Conservation (phyloP, 1,140 invertebrate genomes). For the Melitaea cinxia region DNA sequence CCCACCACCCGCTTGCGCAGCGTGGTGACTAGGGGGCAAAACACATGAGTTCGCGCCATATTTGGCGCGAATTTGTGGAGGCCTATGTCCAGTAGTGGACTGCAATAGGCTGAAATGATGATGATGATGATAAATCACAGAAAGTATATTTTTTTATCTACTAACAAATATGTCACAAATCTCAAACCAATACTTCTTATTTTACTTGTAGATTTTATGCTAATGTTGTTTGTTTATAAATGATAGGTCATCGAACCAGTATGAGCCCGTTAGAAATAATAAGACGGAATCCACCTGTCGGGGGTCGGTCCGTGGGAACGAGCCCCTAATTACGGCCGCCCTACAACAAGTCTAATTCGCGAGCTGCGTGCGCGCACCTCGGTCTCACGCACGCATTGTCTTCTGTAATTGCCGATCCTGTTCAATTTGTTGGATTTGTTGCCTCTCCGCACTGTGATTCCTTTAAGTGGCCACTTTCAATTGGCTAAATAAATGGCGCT, state of each 20-base stretch:
- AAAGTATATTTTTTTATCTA: too few species aligned
- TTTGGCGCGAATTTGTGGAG: too few species aligned
- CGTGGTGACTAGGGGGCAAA: too few species aligned
- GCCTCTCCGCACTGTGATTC: conserved; percentile 74
- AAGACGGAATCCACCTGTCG: conserved; percentile 54
- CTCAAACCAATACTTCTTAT: too few species aligned
- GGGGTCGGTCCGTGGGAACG: conserved; percentile 62
- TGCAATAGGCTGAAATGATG: too few species aligned
- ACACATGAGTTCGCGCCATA: too few species aligned
- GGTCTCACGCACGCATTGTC: conserved; percentile 80
- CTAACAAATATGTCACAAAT: too few species aligned
- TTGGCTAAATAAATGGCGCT: conserved; percentile 70
- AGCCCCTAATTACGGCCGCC: conserved; percentile 70
- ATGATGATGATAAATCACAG: too few species aligned
- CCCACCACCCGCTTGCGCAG: too few species aligned
- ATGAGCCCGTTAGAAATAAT: conserved; percentile 40
- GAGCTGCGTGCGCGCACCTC: conserved; percentile 70
- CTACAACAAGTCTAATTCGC: conserved; percentile 78
- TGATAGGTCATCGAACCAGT: conserved; percentile 36
- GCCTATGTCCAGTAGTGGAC: too few species aligned
- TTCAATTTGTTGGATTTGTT: conserved; percentile 78
- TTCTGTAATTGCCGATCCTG: conserved; percentile 80
- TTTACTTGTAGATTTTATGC: too few species aligned
- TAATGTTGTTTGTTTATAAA: conserved; percentile 9
- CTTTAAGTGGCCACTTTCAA: conserved; percentile 77